Evolutionary conservation across 2,113 vertebrate genomes (phyloP).

Genomic region (Heteronetta atricapilla): DNA sequence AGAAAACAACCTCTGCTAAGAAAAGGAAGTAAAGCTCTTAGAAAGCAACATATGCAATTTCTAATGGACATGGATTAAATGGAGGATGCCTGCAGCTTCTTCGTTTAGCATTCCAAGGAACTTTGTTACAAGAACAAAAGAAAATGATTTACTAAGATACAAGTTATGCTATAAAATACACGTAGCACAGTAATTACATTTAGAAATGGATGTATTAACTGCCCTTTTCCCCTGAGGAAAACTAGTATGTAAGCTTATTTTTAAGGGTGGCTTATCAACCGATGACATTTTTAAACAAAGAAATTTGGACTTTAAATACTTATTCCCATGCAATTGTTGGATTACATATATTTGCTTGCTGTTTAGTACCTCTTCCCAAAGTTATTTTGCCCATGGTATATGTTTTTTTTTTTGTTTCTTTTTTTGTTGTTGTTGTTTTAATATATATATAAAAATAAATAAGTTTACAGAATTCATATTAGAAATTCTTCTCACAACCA

Average conservation of each 20-base stretch:
- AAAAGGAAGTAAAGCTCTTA: not conserved
- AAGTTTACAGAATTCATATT: not conserved
- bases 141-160: not conserved
- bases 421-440: not conserved
- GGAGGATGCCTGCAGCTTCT: not conserved
- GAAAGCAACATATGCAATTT: conserved; percentile 22
- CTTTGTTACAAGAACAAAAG: conserved; percentile 47
- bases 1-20: not conserved
- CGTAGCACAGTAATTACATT: not conserved
- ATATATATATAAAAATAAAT: not conserved
- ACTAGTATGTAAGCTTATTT: conserved; percentile 26
- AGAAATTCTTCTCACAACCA: not conserved
- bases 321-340: not conserved
- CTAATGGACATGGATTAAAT: not conserved
- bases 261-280: not conserved
- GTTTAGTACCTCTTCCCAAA: not conserved
- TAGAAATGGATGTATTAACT: conserved; percentile 5
- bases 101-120: conserved; percentile 6
- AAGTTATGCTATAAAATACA: conserved; percentile 22
- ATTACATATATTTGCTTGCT: not conserved
- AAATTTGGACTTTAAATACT: not conserved
- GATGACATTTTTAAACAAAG: conserved; percentile 3
- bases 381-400: not conserved
- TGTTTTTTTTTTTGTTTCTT: not conserved
- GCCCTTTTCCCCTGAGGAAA: not conserved